Conservation (phyloP, 2,888 invertebrate genomes). For the Rhogogaster chlorosoma region DNA sequence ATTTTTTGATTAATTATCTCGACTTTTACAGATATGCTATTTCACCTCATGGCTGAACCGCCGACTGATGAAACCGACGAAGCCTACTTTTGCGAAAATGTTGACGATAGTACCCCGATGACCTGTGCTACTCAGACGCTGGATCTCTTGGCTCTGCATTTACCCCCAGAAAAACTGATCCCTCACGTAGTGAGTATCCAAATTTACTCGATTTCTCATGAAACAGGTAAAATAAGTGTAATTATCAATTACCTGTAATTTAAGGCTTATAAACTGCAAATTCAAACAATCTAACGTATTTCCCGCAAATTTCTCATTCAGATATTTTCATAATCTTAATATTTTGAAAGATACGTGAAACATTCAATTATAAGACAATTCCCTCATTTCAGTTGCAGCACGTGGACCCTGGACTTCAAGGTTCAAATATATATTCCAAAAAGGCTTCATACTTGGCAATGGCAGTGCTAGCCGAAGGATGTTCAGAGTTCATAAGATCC, state of each 20-base stretch:
- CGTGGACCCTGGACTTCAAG: slow-evolving; percentile 84
- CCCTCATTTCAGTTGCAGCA: slow-evolving; percentile 77
- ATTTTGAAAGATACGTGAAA: background rate
- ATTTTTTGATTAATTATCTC: background rate
- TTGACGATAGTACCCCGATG: slow-evolving; percentile 83
- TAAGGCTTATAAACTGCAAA: background rate
- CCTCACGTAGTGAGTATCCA: slow-evolving; percentile 82
- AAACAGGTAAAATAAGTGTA: slow-evolving; percentile 8
- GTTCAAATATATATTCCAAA: slow-evolving; percentile 82
- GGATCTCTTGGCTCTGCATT: slow-evolving; percentile 86
- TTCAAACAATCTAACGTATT: background rate
- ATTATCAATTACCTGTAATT: background rate
- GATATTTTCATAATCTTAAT: background rate
- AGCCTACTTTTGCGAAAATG: slow-evolving; percentile 83
- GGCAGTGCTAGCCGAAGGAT: slow-evolving; percentile 89
- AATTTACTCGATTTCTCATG: background rate
- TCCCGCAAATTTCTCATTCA: background rate
- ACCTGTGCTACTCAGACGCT: slow-evolving; percentile 87
- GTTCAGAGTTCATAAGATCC: slow-evolving; percentile 86
- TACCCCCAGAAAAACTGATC: slow-evolving; percentile 88
- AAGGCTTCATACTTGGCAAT: slow-evolving; percentile 87
- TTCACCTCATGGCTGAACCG: slow-evolving; percentile 84
- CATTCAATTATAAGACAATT: background rate
- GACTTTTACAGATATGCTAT: slow-evolving; percentile 79
- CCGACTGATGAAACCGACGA: slow-evolving; percentile 83